These are phyloP conservation scores for Sinocyclocheilus anophthalmus DNA, from an alignment of 2,113 vertebrate species.

Conservation along the genomic window DNA sequence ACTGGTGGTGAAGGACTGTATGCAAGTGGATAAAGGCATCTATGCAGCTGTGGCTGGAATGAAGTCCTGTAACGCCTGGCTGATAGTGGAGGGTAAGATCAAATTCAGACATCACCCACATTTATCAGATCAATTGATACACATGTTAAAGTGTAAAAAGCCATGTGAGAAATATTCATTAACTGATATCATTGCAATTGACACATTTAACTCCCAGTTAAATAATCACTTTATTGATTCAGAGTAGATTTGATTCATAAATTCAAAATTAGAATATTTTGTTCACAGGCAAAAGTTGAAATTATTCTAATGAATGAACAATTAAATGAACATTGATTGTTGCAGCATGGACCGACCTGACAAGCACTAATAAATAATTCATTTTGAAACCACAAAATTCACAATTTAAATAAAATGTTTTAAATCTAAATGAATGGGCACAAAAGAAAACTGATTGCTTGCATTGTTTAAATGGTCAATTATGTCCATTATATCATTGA, in stretches of 20 bases:
- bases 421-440: not conserved
- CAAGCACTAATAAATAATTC: not conserved
- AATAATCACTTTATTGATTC: not conserved
- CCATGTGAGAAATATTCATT: not conserved
- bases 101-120: conserved; percentile 2
- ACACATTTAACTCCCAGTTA: not conserved
- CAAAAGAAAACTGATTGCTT: not conserved
- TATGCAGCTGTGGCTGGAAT: conserved; percentile 78
- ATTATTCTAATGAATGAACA: not conserved
- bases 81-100: conserved; percentile 83
- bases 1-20: conserved; percentile 76
- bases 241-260: not conserved
- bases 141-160: not conserved
- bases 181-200: not conserved
- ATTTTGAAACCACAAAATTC: not conserved
- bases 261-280: not conserved
- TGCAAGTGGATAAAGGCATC: conserved; percentile 80
- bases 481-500: not conserved
- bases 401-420: not conserved
- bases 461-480: not conserved
- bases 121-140: not conserved
- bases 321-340: not conserved
- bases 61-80: conserved; percentile 82
- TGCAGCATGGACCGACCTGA: not conserved
- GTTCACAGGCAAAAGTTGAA: not conserved